phyloP scores from a whole-genome alignment of 2,888 invertebrate genomes.

The Caradrina kadenii region DNA sequence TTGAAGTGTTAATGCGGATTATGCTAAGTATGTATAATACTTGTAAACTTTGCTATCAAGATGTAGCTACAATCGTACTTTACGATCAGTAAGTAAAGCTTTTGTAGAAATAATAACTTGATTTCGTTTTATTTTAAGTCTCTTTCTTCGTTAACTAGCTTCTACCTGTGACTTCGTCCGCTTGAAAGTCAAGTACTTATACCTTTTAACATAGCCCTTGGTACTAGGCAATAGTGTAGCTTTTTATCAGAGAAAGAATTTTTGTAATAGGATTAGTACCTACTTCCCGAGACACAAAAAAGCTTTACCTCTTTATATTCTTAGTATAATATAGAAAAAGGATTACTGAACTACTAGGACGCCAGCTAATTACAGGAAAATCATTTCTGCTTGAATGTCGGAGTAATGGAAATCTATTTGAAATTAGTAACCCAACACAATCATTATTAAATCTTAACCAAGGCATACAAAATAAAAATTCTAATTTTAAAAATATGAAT shows the following conservation, averaged over 20 bases:
- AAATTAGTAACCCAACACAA: too few species aligned
- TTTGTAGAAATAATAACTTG: neutral
- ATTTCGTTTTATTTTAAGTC: neutral
- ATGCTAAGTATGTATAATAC: conserved; percentile 38
- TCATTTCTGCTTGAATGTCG: neutral
- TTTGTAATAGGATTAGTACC: too few species aligned
- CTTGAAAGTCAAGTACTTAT: too few species aligned
- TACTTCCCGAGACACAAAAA: too few species aligned
- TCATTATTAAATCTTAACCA: conserved; percentile 11
- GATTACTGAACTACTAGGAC: neutral
- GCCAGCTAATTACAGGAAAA: neutral
- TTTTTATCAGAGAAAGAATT: too few species aligned
- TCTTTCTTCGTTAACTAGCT: neutral
- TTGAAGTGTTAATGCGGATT: conserved; percentile 46
- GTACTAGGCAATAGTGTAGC: too few species aligned
- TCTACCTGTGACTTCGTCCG: too few species aligned
- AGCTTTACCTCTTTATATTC: too few species aligned
- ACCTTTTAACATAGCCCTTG: too few species aligned
- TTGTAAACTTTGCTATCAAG: conserved; percentile 18
- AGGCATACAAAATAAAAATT: conserved; percentile 23
- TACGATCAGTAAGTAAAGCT: neutral
- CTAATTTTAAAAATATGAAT: conserved; percentile 29
- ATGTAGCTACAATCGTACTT: conserved; percentile 1
- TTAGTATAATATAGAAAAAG: neutral
- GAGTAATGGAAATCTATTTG: neutral